Percentiles rank a stretch among this genome's conserved stretches.
phyloP scores from a whole-genome alignment of 2,113 vertebrate species.

The Microcebus lehilahytsara region DNA sequence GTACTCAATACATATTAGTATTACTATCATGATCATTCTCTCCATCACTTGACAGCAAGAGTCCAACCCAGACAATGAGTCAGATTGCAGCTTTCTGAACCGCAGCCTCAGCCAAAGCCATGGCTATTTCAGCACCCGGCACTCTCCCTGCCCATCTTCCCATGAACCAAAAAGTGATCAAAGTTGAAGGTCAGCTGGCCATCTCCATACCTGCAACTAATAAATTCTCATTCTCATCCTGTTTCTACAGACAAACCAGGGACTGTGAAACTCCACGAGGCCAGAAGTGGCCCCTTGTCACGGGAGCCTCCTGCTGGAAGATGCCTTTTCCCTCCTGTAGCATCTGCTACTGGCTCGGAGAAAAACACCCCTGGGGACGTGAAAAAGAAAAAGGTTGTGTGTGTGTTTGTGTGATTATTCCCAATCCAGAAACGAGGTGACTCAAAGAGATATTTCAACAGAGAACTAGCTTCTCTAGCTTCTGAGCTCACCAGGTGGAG shows the following conservation, averaged over 20 bases:
- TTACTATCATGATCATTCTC: neutral
- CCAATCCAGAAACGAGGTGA: neutral
- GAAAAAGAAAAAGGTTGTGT: slow-evolving; percentile 67
- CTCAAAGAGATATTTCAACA: neutral
- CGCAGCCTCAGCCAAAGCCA: neutral
- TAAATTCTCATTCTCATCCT: neutral
- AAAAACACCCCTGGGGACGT: slow-evolving; percentile 44
- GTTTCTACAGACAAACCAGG: slow-evolving; percentile 65
- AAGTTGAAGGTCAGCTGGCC: neutral
- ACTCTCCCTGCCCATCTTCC: neutral
- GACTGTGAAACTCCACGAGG: neutral
- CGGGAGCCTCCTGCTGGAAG: slow-evolving; percentile 44
- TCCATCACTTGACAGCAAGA: neutral
- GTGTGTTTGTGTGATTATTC: neutral
- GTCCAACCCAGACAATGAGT: neutral
- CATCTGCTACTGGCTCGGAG: slow-evolving; percentile 48
- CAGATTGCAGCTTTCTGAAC: neutral
- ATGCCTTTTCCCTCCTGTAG: slow-evolving; percentile 66
- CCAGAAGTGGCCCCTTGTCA: slow-evolving; percentile 22
- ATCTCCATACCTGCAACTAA: neutral
- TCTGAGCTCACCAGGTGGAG: neutral
- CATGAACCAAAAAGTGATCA: neutral
- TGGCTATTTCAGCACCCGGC: neutral
- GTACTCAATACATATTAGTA: neutral
- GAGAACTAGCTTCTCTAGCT: neutral